These are phyloP conservation scores for Centroberyx gerrardi DNA, from an alignment of 2,797 vertebrate genomes.

Conservation along the genomic window DNA sequence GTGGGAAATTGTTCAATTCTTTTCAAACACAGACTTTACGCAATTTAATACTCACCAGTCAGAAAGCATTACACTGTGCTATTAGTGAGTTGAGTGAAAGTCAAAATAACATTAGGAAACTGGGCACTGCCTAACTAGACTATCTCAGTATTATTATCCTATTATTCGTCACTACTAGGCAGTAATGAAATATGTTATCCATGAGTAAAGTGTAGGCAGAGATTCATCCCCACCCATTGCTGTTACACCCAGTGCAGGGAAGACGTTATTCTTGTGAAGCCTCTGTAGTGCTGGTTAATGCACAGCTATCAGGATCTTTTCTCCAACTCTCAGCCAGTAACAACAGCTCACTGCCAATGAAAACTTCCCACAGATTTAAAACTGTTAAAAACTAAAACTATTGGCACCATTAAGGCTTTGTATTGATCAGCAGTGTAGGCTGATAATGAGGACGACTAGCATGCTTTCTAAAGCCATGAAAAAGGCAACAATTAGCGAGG, in stretches of 20 bases:
- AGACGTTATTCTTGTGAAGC: conserved; percentile 19
- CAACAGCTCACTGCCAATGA: conserved; percentile 16
- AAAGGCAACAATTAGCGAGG: not conserved
- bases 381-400: too few species aligned
- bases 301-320: conserved; percentile 14
- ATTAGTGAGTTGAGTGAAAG: conserved; percentile 23
- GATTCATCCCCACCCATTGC: conserved; percentile 27
- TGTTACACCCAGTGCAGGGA: conserved; percentile 12
- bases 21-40: conserved; percentile 39
- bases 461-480: not conserved
- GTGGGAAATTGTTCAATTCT: conserved; percentile 18
- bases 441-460: conserved; percentile 1
- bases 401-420: too few species aligned
- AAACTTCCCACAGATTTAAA: too few species aligned
- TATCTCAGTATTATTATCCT: not conserved
- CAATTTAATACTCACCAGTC: conserved; percentile 26
- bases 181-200: conserved; percentile 16
- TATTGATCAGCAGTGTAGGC: not conserved
- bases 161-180: conserved; percentile 7
- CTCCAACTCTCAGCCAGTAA: conserved; percentile 30
- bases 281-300: conserved; percentile 7
- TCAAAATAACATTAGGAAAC: conserved; percentile 23
- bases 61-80: conserved; percentile 23
- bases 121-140: not conserved
- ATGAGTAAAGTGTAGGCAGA: conserved; percentile 14